Conservation (phyloP, 1,140 invertebrate genomes). For the Eufriesea mexicana region DNA sequence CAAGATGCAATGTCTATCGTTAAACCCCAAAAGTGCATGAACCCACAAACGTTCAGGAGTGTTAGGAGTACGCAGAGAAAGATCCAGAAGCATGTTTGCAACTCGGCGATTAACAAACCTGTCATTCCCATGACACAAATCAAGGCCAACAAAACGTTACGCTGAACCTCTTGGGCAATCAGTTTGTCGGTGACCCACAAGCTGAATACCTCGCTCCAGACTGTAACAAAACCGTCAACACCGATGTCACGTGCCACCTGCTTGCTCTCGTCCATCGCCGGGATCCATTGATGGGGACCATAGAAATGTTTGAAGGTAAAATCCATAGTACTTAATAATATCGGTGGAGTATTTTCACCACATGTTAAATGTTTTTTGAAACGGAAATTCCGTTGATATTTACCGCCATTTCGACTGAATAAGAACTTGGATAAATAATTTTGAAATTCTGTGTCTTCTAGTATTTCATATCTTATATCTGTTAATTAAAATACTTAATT, state of each 20-base stretch:
- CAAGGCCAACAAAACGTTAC: constrained; percentile 91
- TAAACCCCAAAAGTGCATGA: constrained; percentile 92
- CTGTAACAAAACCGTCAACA: constrained; percentile 85
- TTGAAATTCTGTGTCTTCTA: constrained; percentile 84
- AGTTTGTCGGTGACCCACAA: constrained; percentile 91
- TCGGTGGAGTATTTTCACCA: constrained; percentile 83
- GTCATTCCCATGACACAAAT: constrained; percentile 92
- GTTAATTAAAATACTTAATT: neutral
- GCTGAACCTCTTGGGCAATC: constrained; percentile 88
- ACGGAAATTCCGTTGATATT: constrained; percentile 87
- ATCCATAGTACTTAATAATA: constrained; percentile 84
- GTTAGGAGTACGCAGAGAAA: constrained; percentile 90
- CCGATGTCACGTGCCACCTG: constrained; percentile 82
- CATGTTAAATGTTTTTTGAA: constrained; percentile 85
- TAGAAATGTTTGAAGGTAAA: constrained; percentile 85
- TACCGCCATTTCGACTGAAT: constrained; percentile 86
- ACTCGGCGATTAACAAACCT: constrained; percentile 90
- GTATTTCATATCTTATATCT: constrained; percentile 68
- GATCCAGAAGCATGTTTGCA: constrained; percentile 90
- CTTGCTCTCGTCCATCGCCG: constrained; percentile 88
- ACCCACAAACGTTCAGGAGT: constrained; percentile 91
- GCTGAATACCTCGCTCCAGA: constrained; percentile 88
- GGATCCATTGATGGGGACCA: constrained; percentile 86
- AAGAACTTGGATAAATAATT: constrained; percentile 87
- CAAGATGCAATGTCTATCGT: constrained; percentile 94